Evolutionary conservation across 2,797 vertebrate genomes (phyloP).

Genomic region (Enteromius unitaeniatus): DNA sequence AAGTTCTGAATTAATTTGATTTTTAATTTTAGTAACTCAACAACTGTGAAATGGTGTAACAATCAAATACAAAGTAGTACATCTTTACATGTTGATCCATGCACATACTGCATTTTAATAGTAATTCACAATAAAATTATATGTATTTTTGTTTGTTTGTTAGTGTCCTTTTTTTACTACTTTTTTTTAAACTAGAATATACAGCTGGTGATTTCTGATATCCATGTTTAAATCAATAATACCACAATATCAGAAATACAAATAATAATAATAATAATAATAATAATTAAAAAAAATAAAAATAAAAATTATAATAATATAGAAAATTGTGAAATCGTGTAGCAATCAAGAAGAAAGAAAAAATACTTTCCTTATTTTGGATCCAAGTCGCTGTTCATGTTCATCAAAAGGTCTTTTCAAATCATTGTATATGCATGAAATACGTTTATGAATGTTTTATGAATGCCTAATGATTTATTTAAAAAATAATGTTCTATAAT

Average conservation of each 20-base stretch:
- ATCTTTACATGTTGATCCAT: not conserved
- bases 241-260: not conserved
- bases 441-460: conserved; percentile 4
- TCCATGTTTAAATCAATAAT: not conserved
- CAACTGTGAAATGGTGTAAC: not conserved
- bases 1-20: not conserved
- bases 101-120: not conserved
- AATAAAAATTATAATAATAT: not conserved
- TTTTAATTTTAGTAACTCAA: not conserved
- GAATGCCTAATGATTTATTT: not conserved
- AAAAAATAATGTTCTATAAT: not conserved
- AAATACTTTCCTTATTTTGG: not conserved
- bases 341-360: not conserved
- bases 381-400: not conserved
- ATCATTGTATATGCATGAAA: conserved; percentile 7
- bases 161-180: not conserved
- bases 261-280: too few species aligned
- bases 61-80: not conserved
- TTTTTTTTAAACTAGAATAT: not conserved
- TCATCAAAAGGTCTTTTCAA: conserved; percentile 3
- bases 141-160: not conserved
- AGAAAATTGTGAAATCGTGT: not conserved
- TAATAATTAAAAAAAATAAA: too few species aligned
- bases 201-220: not conserved
- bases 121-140: not conserved